Evolutionary conservation across 2,113 vertebrate species (phyloP), one percentile per base, ranked within the genome.

Genomic region (Cyphomyrus plagiostoma): DNA sequence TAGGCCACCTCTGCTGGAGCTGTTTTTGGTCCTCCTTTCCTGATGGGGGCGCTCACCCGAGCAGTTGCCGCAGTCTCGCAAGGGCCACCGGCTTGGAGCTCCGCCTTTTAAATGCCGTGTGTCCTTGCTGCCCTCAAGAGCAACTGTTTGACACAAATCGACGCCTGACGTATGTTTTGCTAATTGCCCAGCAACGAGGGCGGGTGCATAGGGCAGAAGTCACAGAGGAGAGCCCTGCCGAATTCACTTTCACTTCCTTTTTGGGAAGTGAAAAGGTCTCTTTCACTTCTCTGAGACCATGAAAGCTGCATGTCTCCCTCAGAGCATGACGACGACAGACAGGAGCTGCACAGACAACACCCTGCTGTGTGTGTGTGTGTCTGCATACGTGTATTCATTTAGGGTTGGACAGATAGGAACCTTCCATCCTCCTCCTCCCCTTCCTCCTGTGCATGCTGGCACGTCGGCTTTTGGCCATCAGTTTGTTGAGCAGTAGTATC

Each of bases 161-260:
- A 94, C 92, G 92, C 91, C 52, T 58, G 91, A 92, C 92, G 91
- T 89, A 91, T 92, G 89, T 85, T 88, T 86, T 92, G 92, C 91
- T 92, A 91, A 89, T 62, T 90, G 90, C 90, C 88, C 39, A n/a
- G 23, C 11, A 15, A 9, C 8, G 62, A 17, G 10, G 49, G 17
- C 13, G 17, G 66, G 45, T 49, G 19, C 21, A n/a, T n/a, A 3
- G 15, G 46, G 23, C 42, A 9, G 23, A n/a, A 46, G 70, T 17
- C 21, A 30, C 46, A 1, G 23, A 5, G 66, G 26, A 85, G 83
- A 26, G 83, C n/a, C 17, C 21, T 62, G 56, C 56, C 56, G 56
- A n/a, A n/a, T 62, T 62, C 56, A 8, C 23, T 62, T 62, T n/a
- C 56, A 9, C 7, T 85, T 85, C 45, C 39, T 23, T 46, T 50